A percentile compares a stretch with the other conserved stretches of the same genome.
Evolutionary conservation across 2,888 invertebrate genomes (phyloP).

Genomic region (Lasiommata megera): DNA sequence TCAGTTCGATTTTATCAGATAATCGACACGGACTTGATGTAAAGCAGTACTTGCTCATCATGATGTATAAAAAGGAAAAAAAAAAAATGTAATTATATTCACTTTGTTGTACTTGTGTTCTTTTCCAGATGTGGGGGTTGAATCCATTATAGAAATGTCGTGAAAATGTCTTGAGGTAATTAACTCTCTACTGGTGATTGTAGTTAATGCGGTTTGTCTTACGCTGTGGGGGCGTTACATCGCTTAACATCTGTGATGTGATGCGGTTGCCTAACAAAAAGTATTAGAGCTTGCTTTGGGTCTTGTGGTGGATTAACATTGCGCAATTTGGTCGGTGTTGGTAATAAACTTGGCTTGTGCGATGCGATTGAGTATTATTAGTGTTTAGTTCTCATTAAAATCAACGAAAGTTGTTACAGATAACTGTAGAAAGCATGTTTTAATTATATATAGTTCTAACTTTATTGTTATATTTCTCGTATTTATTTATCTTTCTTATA

Average conservation of each 20-base stretch:
- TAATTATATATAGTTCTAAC: slow-evolving; percentile 14
- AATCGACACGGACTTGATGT: slow-evolving; percentile 68
- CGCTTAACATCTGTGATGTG: slow-evolving; percentile 32
- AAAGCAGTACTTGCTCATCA: slow-evolving; percentile 70
- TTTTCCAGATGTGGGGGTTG: slow-evolving; percentile 81
- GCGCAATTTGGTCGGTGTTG: slow-evolving; percentile 59
- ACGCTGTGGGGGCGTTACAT: slow-evolving; percentile 51
- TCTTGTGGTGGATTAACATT: slow-evolving; percentile 51
- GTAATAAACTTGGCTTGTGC: slow-evolving; percentile 38
- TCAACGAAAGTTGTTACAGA: slow-evolving; percentile 12
- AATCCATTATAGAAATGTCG: slow-evolving; percentile 79
- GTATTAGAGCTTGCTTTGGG: slow-evolving; percentile 71
- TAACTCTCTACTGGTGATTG: slow-evolving; percentile 80
- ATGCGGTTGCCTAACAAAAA: slow-evolving; percentile 53
- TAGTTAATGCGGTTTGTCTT: slow-evolving; percentile 70
- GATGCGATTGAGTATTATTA: slow-evolving; percentile 32
- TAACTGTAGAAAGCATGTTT: slow-evolving; percentile 31
- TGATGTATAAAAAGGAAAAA: slow-evolving; percentile 36
- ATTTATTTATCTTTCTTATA: not conserved
- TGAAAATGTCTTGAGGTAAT: slow-evolving; percentile 81
- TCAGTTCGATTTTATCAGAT: slow-evolving; percentile 5
- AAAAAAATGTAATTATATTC: slow-evolving; percentile 61
- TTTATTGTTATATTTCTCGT: slow-evolving; percentile 6
- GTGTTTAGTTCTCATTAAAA: slow-evolving; percentile 22
- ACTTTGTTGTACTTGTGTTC: slow-evolving; percentile 82